Base-by-base conservation (phyloP, 2,888 invertebrate species). In the Xestia c-nigrum region DNA sequence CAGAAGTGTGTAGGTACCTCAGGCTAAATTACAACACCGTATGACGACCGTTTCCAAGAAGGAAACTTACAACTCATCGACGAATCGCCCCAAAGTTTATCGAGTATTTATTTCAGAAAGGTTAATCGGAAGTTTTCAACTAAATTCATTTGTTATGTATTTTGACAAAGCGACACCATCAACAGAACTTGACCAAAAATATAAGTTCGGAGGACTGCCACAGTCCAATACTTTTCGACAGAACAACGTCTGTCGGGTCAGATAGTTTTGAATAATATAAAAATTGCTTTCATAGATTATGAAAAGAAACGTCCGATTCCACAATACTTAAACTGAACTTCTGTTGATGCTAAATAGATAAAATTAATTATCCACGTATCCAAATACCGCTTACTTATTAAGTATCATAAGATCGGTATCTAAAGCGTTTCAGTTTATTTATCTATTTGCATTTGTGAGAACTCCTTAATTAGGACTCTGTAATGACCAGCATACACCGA, bases 381-480 rank as follows among this genome's bases (percentile, higher is more conserved):
- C 24, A 65, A 81, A 52, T 63, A 67, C 0, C 16, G 9, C 63
- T 64, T 31, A 67, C 63, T 73, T 4, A 12, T 21, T 63, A 21
- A 40, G 1, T 63, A 21, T 40, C 21, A 6, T 43, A n/a, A 7
- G 7, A 10, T 6, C 6, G 21, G 63, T n/a, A 59, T 67, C 21
- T n/a, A 46, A 21, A 68, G 10, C 1, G 1, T 50, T 31, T 19
- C 47, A 38, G 16, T 38, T 24, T 50, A 24, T 57, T 38, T 40
- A 64, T 59, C 16, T 70, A 12, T 10, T 14, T 57, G 31, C 16
- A 43, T 59, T 78, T 52, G n/a, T 12, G 19, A 74, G 46, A 5
- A 3, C n/a, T 47, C 19, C 38, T 64, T 64, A 80, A 82, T 59
- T 65, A 71, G 16, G n/a, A 63, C 50, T 24, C 14, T 31, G 19